Percentiles rank a stretch among this genome's conserved stretches.
phyloP scores from a whole-genome alignment of 2,797 vertebrate species.

The Delichon dasypus region DNA sequence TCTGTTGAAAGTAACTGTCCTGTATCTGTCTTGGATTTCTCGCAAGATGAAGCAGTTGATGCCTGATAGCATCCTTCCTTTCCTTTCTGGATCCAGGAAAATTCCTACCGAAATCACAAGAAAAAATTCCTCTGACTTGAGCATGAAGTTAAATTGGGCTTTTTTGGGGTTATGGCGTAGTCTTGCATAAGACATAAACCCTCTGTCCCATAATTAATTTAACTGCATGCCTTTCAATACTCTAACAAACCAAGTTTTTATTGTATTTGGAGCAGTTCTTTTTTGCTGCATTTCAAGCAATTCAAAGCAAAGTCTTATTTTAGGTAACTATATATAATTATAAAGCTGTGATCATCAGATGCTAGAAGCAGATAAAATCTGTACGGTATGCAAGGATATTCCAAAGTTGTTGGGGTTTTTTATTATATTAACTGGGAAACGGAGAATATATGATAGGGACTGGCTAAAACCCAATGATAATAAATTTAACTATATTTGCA shows the following conservation, averaged over 20 bases:
- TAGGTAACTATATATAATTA: not conserved
- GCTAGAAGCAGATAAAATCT: not conserved
- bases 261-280: not conserved
- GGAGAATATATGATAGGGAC: not conserved
- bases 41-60: not conserved
- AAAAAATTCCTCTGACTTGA: not conserved
- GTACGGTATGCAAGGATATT: not conserved
- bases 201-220: not conserved
- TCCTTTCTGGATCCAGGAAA: not conserved
- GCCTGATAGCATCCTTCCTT: not conserved
- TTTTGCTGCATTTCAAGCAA: not conserved
- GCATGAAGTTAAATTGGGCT: not conserved
- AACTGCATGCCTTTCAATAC: not conserved
- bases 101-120: not conserved
- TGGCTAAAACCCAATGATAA: not conserved
- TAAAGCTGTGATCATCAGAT: not conserved
- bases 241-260: not conserved
- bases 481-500: not conserved
- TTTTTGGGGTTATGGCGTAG: not conserved
- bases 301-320: constrained; percentile 22
- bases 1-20: not conserved
- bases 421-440: not conserved
- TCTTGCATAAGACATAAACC: not conserved
- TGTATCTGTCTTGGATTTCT: not conserved
- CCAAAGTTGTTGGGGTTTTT: not conserved